These are phyloP conservation scores for Cenopis cana DNA, from an alignment of 2,888 invertebrate species.

Conservation along the genomic window DNA sequence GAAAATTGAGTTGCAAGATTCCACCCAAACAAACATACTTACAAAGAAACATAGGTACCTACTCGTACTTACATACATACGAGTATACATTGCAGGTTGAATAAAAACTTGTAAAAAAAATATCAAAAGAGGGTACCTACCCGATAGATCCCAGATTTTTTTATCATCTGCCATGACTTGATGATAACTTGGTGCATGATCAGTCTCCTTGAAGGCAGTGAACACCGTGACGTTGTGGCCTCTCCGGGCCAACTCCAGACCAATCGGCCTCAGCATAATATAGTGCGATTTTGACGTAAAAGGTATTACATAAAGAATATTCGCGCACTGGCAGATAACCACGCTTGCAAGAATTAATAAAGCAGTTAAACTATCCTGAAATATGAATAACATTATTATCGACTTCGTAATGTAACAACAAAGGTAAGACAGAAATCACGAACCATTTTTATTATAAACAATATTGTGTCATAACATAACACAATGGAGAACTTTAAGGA, in stretches of 20 bases:
- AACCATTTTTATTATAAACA: slow-evolving; percentile 4
- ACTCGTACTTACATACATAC: too few species aligned
- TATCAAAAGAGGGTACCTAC: slow-evolving; percentile 50
- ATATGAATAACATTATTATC: background rate
- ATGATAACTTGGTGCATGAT: slow-evolving; percentile 69
- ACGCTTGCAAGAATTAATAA: slow-evolving; percentile 22
- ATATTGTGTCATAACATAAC: background rate
- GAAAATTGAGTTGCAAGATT: too few species aligned
- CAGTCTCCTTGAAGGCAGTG: slow-evolving; percentile 65
- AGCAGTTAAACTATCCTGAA: slow-evolving; percentile 10
- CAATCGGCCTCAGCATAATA: slow-evolving; percentile 74
- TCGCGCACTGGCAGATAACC: slow-evolving; percentile 57
- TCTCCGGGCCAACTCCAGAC: slow-evolving; percentile 76
- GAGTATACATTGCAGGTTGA: too few species aligned
- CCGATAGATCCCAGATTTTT: slow-evolving; percentile 73
- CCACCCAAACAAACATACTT: too few species aligned
- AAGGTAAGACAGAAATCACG: background rate
- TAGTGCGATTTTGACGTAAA: slow-evolving; percentile 80
- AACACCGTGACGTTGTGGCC: slow-evolving; percentile 83
- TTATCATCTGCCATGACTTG: slow-evolving; percentile 68
- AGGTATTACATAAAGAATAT: slow-evolving; percentile 77
- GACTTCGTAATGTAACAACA: background rate
- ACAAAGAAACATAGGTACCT: too few species aligned
- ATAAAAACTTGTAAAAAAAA: too few species aligned
- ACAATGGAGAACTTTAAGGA: background rate